Evolutionary conservation across 2,888 invertebrate species (phyloP), one percentile per base, ranked within the genome.

Genomic region (Sericinus montela): DNA sequence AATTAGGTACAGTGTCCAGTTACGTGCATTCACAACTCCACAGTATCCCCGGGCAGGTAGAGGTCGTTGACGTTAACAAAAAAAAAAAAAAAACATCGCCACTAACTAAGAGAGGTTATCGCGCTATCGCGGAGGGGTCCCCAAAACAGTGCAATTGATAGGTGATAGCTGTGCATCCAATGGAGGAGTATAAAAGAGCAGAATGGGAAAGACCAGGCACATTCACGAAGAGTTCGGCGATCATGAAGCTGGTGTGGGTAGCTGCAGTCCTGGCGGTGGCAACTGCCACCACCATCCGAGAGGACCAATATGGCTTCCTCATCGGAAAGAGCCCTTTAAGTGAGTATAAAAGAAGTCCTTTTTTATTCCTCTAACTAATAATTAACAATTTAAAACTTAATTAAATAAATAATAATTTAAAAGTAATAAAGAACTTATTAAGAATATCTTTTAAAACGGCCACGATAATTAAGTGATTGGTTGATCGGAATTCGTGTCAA

Each of bases 271-370:
- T 77, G 60, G 84, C 79, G 52, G 63, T 59, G 48, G 65, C 67
- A 23, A 28, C 80, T 53, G 85, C 83, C 51, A 66, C 71, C 50
- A 72, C 73, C 51, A 65, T 85, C 64, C 75, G 74, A 43, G 78
- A 81, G 58, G 80, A 75, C 52, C 37, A 53, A 28, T 52, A 55
- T 34, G 61, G 61, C 44, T 55, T 67, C 35, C 9, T 68, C 51
- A 73, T 87, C 49, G 83, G 81, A 45, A 85, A 78, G 59, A 82
- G 82, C 9, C 61, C 45, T 19, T 54, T 86, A 60, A 75, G 87
- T 88, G 54, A 80, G 75, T 35, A 5, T 8, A 30, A 7, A 8
- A 25, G 8, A 25, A 25, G 8, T 29, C 7, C 10, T 13, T 28
- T 15, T 11, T 32, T n/a, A 41, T 10, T 29, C 36, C 9, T n/a